Evolutionary conservation across 2,888 invertebrate species (phyloP).

Genomic region (Lissocephala sabroskyi): DNA sequence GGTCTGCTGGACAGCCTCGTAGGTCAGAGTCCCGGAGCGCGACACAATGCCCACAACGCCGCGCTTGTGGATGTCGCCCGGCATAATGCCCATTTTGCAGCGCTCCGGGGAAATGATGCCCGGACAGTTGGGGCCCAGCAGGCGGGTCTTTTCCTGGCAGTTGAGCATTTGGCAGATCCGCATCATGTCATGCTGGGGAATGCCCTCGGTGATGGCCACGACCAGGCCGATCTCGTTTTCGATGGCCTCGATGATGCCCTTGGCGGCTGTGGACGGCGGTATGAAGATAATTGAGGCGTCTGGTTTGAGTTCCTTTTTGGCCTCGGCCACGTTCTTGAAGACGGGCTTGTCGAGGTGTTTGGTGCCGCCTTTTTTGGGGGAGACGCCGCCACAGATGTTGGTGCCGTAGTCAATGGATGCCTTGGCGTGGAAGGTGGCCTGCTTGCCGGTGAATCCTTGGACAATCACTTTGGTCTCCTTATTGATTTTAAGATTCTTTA

Average conservation of each 20-base stretch:
- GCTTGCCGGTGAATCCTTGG: conserved; percentile 99
- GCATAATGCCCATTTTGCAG: conserved; percentile 99
- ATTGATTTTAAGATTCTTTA: conserved; percentile 84
- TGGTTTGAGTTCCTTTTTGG: conserved; percentile 86
- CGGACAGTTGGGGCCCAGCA: conserved; percentile 99
- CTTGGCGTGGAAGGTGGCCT: conserved; percentile 93
- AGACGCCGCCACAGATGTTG: conserved; percentile 86
- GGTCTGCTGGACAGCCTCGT: conserved; percentile 99
- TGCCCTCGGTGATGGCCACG: conserved; percentile 98
- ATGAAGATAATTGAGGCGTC: conserved; percentile 96
- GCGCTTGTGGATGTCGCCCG: conserved; percentile 94
- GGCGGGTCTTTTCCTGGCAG: conserved; percentile 89
- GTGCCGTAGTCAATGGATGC: conserved; percentile 98
- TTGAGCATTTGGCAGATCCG: conserved; percentile 90
- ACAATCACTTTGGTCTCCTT: conserved; percentile 93
- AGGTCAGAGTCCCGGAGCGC: conserved; percentile 97
- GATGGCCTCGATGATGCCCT: conserved; percentile 92
- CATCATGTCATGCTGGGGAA: conserved; percentile 99
- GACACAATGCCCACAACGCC: conserved; percentile 96
- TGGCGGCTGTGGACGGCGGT: conserved; percentile 91
- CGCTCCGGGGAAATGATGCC: conserved; percentile 95
- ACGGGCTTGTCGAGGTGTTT: conserved; percentile 84
- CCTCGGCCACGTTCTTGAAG: conserved; percentile 76
- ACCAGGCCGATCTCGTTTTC: conserved; percentile 96
- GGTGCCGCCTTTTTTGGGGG: conserved; percentile 85